phyloP scores from a whole-genome alignment of 2,113 vertebrate genomes.

The Capricornis sumatraensis region DNA sequence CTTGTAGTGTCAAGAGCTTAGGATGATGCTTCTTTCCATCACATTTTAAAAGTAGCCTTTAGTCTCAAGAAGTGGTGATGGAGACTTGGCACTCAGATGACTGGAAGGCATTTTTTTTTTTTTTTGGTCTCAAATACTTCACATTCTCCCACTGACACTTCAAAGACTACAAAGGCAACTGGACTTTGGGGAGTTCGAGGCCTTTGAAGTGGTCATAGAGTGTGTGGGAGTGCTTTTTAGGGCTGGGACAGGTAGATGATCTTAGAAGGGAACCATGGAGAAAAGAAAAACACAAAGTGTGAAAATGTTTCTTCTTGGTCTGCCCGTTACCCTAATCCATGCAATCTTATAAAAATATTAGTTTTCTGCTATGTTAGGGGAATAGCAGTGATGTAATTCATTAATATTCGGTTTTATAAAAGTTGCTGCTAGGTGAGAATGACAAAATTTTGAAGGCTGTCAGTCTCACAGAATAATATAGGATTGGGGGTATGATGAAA shows the following conservation, averaged over 20 bases:
- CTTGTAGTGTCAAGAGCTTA: not conserved
- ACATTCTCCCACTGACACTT: conserved; percentile 34
- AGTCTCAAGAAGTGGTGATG: not conserved
- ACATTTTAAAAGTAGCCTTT: conserved; percentile 3
- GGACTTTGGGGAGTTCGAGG: not conserved
- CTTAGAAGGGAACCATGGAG: not conserved
- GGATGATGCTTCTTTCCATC: not conserved
- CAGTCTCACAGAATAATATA: not conserved
- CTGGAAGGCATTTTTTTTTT: not conserved
- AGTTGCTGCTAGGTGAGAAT: not conserved
- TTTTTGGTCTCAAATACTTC: conserved; percentile 3
- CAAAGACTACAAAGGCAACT: conserved; percentile 56
- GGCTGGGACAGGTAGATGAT: not conserved
- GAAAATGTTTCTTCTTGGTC: not conserved
- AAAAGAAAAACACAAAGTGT: not conserved
- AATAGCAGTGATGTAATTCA: not conserved
- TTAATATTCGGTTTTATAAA: conserved; percentile 8
- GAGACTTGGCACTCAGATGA: conserved; percentile 24
- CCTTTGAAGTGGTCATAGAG: conserved; percentile 50
- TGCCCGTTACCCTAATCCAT: not conserved
- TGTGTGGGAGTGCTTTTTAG: not conserved
- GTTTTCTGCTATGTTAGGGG: not conserved
- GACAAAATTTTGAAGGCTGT: not conserved
- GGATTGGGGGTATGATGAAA: not conserved
- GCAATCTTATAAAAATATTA: not conserved